These are phyloP conservation scores for Deilephila porcellus DNA, from an alignment of 2,888 invertebrate species.

Conservation along the genomic window DNA sequence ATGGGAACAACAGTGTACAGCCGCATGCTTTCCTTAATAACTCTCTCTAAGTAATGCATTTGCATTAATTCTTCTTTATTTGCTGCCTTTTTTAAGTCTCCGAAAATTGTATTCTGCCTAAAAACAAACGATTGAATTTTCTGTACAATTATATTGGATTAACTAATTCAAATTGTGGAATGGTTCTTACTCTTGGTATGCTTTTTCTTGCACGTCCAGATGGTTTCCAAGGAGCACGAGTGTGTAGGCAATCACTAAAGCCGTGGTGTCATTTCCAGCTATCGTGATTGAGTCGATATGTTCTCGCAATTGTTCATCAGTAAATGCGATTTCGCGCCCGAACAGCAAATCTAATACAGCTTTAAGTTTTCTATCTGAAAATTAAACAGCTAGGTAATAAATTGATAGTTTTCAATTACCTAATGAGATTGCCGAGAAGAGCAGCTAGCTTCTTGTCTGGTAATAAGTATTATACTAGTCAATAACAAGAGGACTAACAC, in stretches of 20 bases:
- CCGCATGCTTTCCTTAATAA: slow-evolving; percentile 85
- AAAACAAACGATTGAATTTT: slow-evolving; percentile 39
- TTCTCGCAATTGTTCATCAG: slow-evolving; percentile 82
- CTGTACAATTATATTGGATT: not conserved
- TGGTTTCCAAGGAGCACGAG: slow-evolving; percentile 75
- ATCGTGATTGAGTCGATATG: slow-evolving; percentile 86
- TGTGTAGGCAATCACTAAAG: slow-evolving; percentile 76
- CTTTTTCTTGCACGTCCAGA: slow-evolving; percentile 65
- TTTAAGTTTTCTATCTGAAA: slow-evolving; percentile 71
- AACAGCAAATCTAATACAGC: slow-evolving; percentile 77
- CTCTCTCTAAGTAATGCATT: slow-evolving; percentile 84
- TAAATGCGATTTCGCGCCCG: slow-evolving; percentile 76
- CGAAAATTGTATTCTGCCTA: slow-evolving; percentile 80
- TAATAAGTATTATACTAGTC: too few relatives aligned
- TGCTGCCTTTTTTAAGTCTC: slow-evolving; percentile 66
- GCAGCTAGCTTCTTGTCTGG: too few relatives aligned
- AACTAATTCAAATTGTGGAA: not conserved
- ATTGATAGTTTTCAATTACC: too few relatives aligned
- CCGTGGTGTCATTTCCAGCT: slow-evolving; percentile 83
- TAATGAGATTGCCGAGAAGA: too few relatives aligned
- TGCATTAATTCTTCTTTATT: slow-evolving; percentile 78
- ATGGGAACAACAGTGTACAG: slow-evolving; percentile 84
- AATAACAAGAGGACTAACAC: too few relatives aligned
- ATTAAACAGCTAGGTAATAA: slow-evolving; percentile 19
- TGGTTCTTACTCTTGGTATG: slow-evolving; percentile 62